Percentiles rank a stretch among this genome's conserved stretches.
phyloP scores from a whole-genome alignment of 2,888 invertebrate genomes.

The Tromatobia lineatoria region DNA sequence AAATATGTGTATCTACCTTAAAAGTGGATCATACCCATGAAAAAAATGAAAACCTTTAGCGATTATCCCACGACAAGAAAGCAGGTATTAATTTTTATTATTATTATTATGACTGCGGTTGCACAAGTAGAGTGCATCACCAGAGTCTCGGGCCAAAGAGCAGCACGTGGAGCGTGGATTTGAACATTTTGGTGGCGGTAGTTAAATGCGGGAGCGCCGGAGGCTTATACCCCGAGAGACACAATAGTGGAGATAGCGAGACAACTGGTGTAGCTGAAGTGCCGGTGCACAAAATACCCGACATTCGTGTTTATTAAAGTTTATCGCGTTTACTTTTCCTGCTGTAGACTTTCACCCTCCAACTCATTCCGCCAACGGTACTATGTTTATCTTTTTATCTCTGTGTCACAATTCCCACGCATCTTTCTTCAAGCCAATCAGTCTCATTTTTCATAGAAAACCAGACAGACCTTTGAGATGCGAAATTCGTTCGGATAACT shows the following conservation, averaged over 20 bases:
- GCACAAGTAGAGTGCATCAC: constrained; percentile 6
- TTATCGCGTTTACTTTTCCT: constrained; percentile 47
- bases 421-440: constrained; percentile 1
- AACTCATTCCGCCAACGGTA: constrained; percentile 3
- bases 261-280: constrained; percentile 23
- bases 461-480: constrained; percentile 15
- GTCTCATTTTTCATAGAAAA: constrained; percentile 12
- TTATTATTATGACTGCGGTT: constrained; percentile 6
- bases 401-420: constrained; percentile 3
- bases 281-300: not conserved
- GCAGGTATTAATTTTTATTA: constrained; percentile 21
- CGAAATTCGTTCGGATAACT: constrained; percentile 29
- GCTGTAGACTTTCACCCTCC: not conserved
- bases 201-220: constrained; percentile 15
- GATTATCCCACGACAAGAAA: not conserved
- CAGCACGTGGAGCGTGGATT: constrained; percentile 8
- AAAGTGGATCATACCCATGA: not conserved
- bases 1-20: not conserved
- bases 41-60: not conserved
- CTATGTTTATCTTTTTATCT: not conserved
- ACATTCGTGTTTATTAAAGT: constrained; percentile 59
- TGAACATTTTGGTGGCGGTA: constrained; percentile 25
- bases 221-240: constrained; percentile 35
- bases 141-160: constrained; percentile 4
- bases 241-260: constrained; percentile 49